Evolutionary conservation across 2,113 vertebrate genomes (phyloP).

Genomic region (Perca flavescens): DNA sequence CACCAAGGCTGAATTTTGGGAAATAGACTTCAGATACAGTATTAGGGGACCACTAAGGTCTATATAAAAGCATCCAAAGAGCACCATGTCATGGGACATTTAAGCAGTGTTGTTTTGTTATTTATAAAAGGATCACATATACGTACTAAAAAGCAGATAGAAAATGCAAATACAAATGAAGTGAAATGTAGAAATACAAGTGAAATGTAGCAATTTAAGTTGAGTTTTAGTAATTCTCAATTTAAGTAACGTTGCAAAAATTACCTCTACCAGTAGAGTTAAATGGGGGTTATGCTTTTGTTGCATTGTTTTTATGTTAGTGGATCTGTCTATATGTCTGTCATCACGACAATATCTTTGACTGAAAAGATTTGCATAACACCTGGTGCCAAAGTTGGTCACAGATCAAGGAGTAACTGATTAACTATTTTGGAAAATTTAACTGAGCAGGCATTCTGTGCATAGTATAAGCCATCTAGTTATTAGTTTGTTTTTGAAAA

Average conservation of each 20-base stretch:
- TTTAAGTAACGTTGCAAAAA: background rate
- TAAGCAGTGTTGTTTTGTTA: background rate
- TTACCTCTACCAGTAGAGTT: background rate
- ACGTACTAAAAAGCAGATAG: background rate
- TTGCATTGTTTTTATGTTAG: conserved; percentile 10
- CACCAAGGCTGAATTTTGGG: too few species aligned
- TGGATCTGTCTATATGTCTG: conserved; percentile 34
- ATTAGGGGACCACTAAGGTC: too few species aligned
- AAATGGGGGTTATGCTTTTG: conserved; percentile 22
- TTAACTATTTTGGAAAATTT: conserved; percentile 23
- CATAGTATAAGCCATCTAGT: background rate
- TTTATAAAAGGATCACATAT: background rate
- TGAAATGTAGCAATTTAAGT: too few species aligned
- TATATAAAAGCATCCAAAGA: too few species aligned
- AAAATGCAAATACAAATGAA: too few species aligned
- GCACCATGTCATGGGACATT: too few species aligned
- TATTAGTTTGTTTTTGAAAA: background rate
- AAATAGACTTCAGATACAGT: too few species aligned
- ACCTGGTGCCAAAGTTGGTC: conserved; percentile 17
- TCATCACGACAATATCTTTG: conserved; percentile 31
- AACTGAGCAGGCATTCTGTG: background rate
- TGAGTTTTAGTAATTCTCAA: too few species aligned
- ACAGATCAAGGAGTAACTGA: conserved; percentile 23
- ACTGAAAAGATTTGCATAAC: conserved; percentile 50
- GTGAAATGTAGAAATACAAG: too few species aligned